These are phyloP conservation scores for Berghia stephanieae DNA, from an alignment of 1,140 invertebrate genomes.

Conservation along the genomic window DNA sequence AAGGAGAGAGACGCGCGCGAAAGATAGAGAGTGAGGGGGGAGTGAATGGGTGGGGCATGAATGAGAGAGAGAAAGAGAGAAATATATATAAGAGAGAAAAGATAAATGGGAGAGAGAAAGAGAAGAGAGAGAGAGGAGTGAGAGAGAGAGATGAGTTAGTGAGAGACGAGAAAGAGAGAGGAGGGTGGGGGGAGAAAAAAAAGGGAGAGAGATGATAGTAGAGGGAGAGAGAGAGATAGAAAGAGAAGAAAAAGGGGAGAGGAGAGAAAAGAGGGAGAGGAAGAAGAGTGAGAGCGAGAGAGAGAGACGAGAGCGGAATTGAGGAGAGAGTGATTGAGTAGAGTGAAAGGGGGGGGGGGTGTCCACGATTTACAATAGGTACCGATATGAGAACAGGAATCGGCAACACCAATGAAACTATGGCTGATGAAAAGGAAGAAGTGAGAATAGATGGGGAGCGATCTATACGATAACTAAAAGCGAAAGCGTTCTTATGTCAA, in stretches of 20 bases:
- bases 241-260: not conserved
- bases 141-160: not conserved
- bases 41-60: too few species aligned
- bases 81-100: not conserved
- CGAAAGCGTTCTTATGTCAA: not conserved
- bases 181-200: not conserved
- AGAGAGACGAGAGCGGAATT: not conserved
- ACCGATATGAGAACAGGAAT: not conserved
- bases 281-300: slow-evolving; percentile 1
- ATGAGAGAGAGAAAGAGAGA: too few species aligned
- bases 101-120: too few species aligned
- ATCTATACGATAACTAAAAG: not conserved
- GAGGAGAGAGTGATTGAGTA: not conserved
- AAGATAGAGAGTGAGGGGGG: too few species aligned
- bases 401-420: not conserved
- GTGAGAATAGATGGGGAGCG: not conserved
- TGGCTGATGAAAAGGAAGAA: not conserved
- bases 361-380: not conserved
- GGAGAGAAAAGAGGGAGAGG: not conserved
- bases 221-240: slow-evolving; percentile 10
- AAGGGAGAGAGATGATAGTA: not conserved
- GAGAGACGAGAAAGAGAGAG: not conserved
- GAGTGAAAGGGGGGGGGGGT: too few species aligned
- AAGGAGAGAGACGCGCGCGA: not conserved
- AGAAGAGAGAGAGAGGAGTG: too few species aligned